Evolutionary conservation across 92 coral and sea anemone genomes (phyloP).

Genomic region (Palythoa grandiflora): DNA sequence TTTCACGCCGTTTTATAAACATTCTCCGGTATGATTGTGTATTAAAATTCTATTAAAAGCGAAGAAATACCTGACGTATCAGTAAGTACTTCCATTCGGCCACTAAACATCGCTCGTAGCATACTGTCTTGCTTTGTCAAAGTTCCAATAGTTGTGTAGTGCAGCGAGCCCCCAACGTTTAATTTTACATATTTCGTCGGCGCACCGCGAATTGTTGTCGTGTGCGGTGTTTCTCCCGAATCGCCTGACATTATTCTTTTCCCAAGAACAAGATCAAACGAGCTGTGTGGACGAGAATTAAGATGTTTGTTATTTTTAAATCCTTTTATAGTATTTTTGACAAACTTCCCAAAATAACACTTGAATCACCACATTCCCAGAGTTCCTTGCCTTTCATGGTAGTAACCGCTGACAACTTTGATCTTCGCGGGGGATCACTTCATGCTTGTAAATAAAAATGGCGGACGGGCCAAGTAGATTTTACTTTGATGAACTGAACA

Average conservation of each 20-base stretch:
- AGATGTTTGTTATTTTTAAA: background rate
- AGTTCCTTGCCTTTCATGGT: conserved; percentile 49
- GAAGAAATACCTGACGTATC: conserved; percentile 87
- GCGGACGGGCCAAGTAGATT: conserved; percentile 98
- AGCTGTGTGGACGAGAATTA: background rate
- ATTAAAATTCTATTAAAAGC: too few relatives aligned
- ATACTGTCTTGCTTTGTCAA: conserved; percentile 96
- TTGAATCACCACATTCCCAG: conserved; percentile 28
- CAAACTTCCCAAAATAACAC: conserved; percentile 40
- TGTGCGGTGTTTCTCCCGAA: conserved; percentile 92
- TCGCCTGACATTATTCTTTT: conserved; percentile 60
- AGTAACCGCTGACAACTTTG: conserved; percentile 29
- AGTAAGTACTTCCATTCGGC: conserved; percentile 97
- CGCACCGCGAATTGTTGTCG: conserved; percentile 90
- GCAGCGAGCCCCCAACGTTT: conserved; percentile 97
- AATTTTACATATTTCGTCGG: conserved; percentile 98
- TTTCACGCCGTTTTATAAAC: background rate
- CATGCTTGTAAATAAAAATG: conserved; percentile 67
- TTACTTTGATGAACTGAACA: conserved; percentile 95
- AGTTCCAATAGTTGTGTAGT: conserved; percentile 97
- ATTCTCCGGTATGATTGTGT: background rate
- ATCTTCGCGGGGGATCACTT: background rate
- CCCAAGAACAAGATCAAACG: background rate
- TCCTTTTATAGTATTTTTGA: conserved; percentile 22
- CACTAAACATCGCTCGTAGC: conserved; percentile 99